Conservation (phyloP, 2,888 invertebrate species). For the Branchellion lobata region DNA sequence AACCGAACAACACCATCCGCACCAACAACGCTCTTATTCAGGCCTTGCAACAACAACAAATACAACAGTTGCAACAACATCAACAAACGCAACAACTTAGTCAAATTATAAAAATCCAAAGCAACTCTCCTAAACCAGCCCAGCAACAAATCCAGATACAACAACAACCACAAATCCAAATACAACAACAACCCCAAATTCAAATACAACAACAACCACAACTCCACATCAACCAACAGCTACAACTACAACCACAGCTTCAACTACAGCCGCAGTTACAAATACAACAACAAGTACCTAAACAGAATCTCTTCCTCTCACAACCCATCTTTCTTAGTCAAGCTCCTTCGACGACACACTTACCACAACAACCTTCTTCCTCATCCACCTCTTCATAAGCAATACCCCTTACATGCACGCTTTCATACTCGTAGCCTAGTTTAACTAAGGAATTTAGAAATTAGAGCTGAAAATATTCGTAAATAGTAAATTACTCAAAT, state of each 20-base stretch:
- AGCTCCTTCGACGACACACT: neutral
- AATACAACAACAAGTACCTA: neutral
- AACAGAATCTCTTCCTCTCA: neutral
- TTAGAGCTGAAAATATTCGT: too few species aligned
- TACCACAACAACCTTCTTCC: neutral
- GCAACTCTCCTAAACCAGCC: neutral
- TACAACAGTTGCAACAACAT: constrained; percentile 8
- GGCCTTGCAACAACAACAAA: constrained; percentile 11
- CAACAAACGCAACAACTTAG: neutral
- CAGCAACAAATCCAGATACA: neutral
- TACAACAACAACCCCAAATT: neutral
- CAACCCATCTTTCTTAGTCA: neutral
- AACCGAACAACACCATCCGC: neutral
- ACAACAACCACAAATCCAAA: neutral
- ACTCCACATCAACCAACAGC: too few species aligned
- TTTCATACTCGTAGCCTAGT: too few species aligned
- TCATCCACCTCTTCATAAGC: neutral
- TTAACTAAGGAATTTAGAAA: too few species aligned
- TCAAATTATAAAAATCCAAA: neutral
- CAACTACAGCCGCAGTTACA: neutral
- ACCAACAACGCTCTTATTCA: neutral
- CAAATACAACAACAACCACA: too few species aligned
- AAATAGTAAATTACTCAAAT: too few species aligned
- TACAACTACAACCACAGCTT: neutral
- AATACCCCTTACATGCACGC: too few species aligned